Base-by-base conservation (phyloP, 1,140 invertebrate genomes). In the Drosophila baimaii region DNA sequence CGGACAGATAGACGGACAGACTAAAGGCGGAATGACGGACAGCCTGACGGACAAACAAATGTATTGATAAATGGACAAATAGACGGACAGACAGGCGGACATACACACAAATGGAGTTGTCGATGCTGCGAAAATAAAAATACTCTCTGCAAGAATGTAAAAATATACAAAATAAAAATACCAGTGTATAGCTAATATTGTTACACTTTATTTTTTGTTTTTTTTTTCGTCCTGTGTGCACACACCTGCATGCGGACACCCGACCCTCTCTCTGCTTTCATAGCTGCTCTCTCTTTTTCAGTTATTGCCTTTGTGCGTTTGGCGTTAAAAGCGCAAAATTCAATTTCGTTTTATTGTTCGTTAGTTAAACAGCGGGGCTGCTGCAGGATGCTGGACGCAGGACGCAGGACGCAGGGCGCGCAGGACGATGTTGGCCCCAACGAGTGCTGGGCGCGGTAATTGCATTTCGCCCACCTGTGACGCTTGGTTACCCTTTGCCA, bases 341-440 rank as follows among this genome's bases (percentile, higher is more conserved):
- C 81, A 90, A 90, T 89, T 89, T 90, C 66, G 74, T 84, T 89
- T 89, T 90, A 89, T 89, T 89, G 84, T 89, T 90, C 81, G 81
- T 61, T 90, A 79, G 74, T 89, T 89, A 88, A 88, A 84, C 69
- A 89, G 65, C 69, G 64, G 80, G 64, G 52, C 51, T 10, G 23
- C 23, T 35, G 35, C 52, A 51, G 57, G 25, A 51, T 17, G 27
- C 17, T 6, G 47, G 23, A 21, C 39, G 29, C 43, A 46, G 57
- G 21, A 35, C 7, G 29, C 8, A 31, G 55, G 27, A 27, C 23
- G 33, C n/a, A n/a, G n/a, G n/a, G n/a, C n/a, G n/a, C 4, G 19
- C 7, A 37, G 46, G 25, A 23, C 0, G 33, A 10, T 3, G 21
- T 4, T 23, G 10, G 15, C 19, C 7, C 39, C 33, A 17, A 25